phyloP scores from a whole-genome alignment of 2,113 vertebrate genomes.

The Pleuronectes platessa region DNA sequence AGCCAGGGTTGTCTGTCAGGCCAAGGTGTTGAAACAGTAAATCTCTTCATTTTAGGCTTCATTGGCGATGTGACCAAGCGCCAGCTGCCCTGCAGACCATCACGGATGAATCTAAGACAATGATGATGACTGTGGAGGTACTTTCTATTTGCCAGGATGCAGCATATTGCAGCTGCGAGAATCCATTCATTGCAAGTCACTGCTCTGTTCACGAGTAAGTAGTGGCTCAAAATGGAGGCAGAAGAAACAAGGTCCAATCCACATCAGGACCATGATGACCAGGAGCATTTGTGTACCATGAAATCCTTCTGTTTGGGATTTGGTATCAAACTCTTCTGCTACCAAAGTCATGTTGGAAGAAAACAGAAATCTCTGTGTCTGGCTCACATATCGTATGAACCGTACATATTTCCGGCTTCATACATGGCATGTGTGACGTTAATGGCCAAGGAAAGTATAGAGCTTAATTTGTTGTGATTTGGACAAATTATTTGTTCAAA shows the following conservation, averaged over 20 bases:
- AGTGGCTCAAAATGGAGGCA: too few species aligned
- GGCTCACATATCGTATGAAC: too few species aligned
- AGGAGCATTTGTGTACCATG: neutral
- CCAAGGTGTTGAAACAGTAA: slow-evolving; percentile 54
- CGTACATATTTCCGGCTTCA: too few species aligned
- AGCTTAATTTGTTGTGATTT: too few species aligned
- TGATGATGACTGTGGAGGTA: slow-evolving; percentile 21
- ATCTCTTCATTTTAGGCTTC: slow-evolving; percentile 63
- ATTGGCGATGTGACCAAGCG: slow-evolving; percentile 10
- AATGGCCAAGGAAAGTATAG: too few species aligned
- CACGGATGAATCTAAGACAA: slow-evolving; percentile 38
- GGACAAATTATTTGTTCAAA: too few species aligned
- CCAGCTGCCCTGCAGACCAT: slow-evolving; percentile 30
- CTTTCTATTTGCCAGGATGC: slow-evolving; percentile 21
- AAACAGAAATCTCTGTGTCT: too few species aligned
- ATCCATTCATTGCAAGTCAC: neutral
- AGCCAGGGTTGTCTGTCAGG: slow-evolving; percentile 32
- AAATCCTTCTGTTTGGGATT: neutral
- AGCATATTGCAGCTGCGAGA: too few species aligned
- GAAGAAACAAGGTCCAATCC: too few species aligned
- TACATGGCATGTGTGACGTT: too few species aligned
- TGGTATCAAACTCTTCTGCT: too few species aligned
- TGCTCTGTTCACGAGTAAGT: neutral
- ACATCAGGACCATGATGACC: neutral
- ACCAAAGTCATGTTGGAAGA: too few species aligned